Evolutionary conservation across 2,888 invertebrate genomes (phyloP).

Genomic region (Parnassius smintheus): DNA sequence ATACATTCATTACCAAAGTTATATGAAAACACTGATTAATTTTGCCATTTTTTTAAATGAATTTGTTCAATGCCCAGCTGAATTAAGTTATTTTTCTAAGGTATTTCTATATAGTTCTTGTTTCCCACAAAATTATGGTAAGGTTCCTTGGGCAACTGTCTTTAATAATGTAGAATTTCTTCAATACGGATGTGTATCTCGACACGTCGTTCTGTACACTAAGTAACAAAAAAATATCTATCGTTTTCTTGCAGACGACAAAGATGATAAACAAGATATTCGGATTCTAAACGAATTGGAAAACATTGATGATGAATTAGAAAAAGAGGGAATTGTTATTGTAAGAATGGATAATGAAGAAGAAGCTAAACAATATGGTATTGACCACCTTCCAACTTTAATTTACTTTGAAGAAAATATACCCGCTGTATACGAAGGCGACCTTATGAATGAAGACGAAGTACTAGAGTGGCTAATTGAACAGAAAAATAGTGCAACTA

Average conservation of each 20-base stretch:
- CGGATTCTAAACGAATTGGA: constrained; percentile 93
- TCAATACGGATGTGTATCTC: no score
- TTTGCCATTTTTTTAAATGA: no score
- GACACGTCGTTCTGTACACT: not conserved
- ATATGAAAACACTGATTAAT: no score
- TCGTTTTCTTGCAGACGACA: constrained; percentile 85
- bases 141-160: no score
- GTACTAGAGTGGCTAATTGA: constrained; percentile 93
- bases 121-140: no score
- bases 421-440: constrained; percentile 94
- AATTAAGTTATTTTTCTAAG: no score
- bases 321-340: constrained; percentile 94
- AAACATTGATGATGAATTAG: constrained; percentile 95
- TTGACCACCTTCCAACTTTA: constrained; percentile 91
- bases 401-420: constrained; percentile 96
- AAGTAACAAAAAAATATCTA: constrained; percentile 1
- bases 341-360: constrained; percentile 94
- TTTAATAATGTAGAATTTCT: no score
- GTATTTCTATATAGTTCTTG: no score
- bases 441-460: constrained; percentile 94
- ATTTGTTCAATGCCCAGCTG: no score
- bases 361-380: constrained; percentile 94
- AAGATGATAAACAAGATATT: constrained; percentile 94
- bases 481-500: constrained; percentile 94
- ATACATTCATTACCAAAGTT: no score